Evolutionary conservation across 2,888 invertebrate species (phyloP).

Genomic region (Cheilosia vernalis): DNA sequence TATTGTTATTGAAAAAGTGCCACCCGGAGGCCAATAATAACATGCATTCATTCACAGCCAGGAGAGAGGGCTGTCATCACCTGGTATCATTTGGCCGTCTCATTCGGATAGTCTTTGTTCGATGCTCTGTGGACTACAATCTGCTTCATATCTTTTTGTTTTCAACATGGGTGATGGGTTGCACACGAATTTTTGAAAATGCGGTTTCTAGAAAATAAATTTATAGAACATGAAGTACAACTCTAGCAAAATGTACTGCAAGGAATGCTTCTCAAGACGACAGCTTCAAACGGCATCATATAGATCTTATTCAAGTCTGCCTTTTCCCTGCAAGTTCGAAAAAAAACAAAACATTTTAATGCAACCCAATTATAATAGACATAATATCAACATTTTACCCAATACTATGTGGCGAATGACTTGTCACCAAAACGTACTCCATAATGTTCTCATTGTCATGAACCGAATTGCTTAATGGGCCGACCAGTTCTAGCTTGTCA

Average conservation of each 20-base stretch:
- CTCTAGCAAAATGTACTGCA: neutral
- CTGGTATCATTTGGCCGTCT: too few relatives aligned
- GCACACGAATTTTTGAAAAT: too few relatives aligned
- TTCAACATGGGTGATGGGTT: too few relatives aligned
- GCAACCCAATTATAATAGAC: neutral
- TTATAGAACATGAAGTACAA: neutral
- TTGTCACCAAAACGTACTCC: conserved; percentile 78
- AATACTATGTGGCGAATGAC: conserved; percentile 77
- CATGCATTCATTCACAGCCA: too few relatives aligned
- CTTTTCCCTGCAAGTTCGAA: conserved; percentile 76
- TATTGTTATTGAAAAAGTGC: too few relatives aligned
- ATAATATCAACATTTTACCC: conserved; percentile 76
- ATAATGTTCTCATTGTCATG: conserved; percentile 72
- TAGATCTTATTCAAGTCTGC: conserved; percentile 76
- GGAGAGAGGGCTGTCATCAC: too few relatives aligned
- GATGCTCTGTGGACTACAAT: too few relatives aligned
- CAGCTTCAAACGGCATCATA: conserved; percentile 79
- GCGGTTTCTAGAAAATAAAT: neutral
- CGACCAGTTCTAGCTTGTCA: conserved; percentile 77
- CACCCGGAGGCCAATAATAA: too few relatives aligned
- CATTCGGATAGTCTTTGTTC: too few relatives aligned
- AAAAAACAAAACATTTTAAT: neutral
- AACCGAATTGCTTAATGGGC: conserved; percentile 72
- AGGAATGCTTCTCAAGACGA: conserved; percentile 76
- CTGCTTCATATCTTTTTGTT: too few relatives aligned